Conservation (phyloP, 2,888 invertebrate species). For the Cheilosia scutellata region DNA sequence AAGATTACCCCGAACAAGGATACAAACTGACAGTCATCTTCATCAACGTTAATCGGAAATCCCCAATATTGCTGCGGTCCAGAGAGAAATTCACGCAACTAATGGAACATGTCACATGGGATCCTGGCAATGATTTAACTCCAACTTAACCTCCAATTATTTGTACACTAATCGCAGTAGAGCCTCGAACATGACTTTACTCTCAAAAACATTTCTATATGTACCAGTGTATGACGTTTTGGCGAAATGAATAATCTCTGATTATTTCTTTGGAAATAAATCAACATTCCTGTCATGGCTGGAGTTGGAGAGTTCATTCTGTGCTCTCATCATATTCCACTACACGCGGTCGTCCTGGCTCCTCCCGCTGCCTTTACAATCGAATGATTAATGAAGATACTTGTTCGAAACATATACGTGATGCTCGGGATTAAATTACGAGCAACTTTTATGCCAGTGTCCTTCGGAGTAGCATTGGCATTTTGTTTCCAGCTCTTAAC, state of each 20-base stretch:
- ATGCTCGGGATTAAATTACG: constrained; percentile 67
- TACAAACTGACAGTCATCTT: neutral
- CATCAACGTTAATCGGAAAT: neutral
- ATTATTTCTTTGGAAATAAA: constrained; percentile 71
- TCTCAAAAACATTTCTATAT: constrained; percentile 29
- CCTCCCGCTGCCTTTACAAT: constrained; percentile 16
- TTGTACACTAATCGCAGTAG: constrained; percentile 60
- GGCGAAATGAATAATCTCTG: constrained; percentile 70
- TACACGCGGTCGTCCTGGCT: neutral
- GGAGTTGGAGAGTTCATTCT: constrained; percentile 45
- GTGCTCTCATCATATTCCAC: constrained; percentile 32
- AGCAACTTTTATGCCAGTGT: constrained; percentile 49
- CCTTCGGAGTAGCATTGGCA: constrained; percentile 33
- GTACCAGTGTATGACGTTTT: neutral
- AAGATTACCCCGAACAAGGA: neutral
- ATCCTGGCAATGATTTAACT: constrained; percentile 48
- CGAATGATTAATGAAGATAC: constrained; percentile 73
- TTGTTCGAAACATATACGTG: constrained; percentile 59
- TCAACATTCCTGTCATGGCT: constrained; percentile 65
- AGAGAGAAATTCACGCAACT: constrained; percentile 34
- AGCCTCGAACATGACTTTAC: constrained; percentile 61
- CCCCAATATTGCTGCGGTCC: neutral
- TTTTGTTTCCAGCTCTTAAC: neutral
- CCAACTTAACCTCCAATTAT: constrained; percentile 66
- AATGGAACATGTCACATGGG: constrained; percentile 63